Base-by-base conservation (phyloP, 2,113 vertebrate species). In the Psettodes erumei region DNA sequence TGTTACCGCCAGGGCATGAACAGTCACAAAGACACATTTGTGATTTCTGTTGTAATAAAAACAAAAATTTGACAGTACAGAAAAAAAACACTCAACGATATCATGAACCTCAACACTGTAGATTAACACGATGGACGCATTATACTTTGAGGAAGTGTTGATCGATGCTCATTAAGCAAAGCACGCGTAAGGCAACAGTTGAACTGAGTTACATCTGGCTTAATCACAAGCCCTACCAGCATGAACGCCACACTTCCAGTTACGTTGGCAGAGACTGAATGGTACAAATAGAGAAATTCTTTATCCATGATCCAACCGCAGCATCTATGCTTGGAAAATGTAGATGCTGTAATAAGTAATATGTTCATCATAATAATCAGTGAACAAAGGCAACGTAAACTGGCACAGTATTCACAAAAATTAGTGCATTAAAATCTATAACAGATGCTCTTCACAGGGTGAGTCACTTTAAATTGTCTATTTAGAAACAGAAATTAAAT, bases 401-500 rank as follows among this genome's bases (percentile, higher is more conserved):
- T 48, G 70, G 67, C 74, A 84, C 74, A 70, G n/a, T 79, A 43
- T 80, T 80, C 56, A 66, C 38, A 63, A n/a, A n/a, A 47, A 72
- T 88, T 89, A 91, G 89, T 90, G 75, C 85, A 90, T 87, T 74
- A 42, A 64, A 71, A 71, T 42, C 27, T 32, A 33, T 21, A 69
- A 78, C 72, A 86, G 82, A 64, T 80, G 70, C 75, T 81, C 53
- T 58, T 84, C 67, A 77, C 47, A 51, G 63, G 65, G 35, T 78
- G 5, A 72, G 33, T 78, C 70, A 71, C 35, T 67, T n/a, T n/a
- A n/a, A 66, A n/a, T 38, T 63, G 27, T 48, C n/a, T 42, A 54
- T 37, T 75, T 1, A 50, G 7, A 61, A 40, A n/a, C 12, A 59
- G 16, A 38, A 40, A 38, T n/a, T 43, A 51, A 73, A 63, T 6